Base-by-base conservation (phyloP, 2,888 invertebrate genomes). In the Callyntrura guangdongensis region DNA sequence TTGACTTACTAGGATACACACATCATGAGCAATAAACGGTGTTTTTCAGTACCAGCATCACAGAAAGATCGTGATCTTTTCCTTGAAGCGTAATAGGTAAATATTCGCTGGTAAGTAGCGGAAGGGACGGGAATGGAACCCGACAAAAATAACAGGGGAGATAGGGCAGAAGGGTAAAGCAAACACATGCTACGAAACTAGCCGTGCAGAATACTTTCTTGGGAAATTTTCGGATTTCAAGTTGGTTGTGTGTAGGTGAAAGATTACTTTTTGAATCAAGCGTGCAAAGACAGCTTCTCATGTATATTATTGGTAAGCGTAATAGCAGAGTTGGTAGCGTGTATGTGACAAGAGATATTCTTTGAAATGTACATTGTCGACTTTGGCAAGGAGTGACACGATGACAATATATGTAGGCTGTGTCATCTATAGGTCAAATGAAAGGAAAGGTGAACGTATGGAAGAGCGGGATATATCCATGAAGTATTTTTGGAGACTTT, bases 41-140 rank as follows among this genome's bases (percentile, higher is more conserved):
- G 36, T 36, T 36, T 36, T 36, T 2, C 36, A 36, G 53, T 56
- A 22, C 2, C 17, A 47, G 5, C 36, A 72, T 53, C 77, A 77
- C 1, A 74, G n/a, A n/a, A 49, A 53, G 77, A 77, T 72, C 77
- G 53, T 14, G 53, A 77, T 77, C 77, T 77, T 77, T 22, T 22
- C 1, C 64, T 47, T 22, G 22, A 11, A 53, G 22, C 25, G 20
- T 74, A 17, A 20, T 72, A 45, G 45, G 20, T 49, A 36, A 64
- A 25, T 22, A 36, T 53, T 53, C 14, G 3, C 53, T 53, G 12
- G 12, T 36, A 36, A 36, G 36, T 36, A 36, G 36, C 36, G 36
- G 36, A 36, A 36, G 36, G 36, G 36, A 36, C 36, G 36, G 36
- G 36, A 36, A n/a, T n/a, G 59, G n/a, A 59, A 59, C 17, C n/a